Base-by-base conservation (phyloP, 2,888 invertebrate genomes). In the Pediacus dermestoides region DNA sequence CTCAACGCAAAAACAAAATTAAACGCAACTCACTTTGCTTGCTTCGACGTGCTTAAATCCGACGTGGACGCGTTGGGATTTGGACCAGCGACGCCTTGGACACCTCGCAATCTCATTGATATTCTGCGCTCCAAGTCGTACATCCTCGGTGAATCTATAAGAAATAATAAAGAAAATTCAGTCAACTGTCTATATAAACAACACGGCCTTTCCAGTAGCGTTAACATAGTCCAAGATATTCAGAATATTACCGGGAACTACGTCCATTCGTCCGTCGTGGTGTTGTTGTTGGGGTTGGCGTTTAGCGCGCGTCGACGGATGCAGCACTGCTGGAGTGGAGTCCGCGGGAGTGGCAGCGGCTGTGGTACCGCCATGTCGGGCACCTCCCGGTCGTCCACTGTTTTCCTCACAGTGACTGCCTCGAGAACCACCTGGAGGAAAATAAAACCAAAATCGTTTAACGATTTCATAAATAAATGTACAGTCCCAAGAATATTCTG, bases 341-440 rank as follows among this genome's bases (percentile, higher is more conserved):
- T 64, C 66, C 10, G 63, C 61, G 1, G 65, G 61, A 15, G 64
- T 62, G 15, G 62, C 63, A 4, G 61, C 58, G 3, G 58, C 65
- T 34, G 66, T 66, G 32, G 63, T 61, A 23, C 57, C 64, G 42
- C 63, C 68, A 30, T 61, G 58, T 34, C 53, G 56, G 42, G 22
- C 44, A 42, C 42, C 22, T 34, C 57, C 53, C 25, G 56, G 49
- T 40, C 65, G 60, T 25, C 63, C 69, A 9, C 65, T 60, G 46
- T 67, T 66, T 37, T 71, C 73, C 45, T 72, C 72, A 30, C 67
- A 66, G 40, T 71, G 70, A 23, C 67, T 68, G 34, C 72, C 71
- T 53, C 72, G 63, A 28, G 72, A 67, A 39, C 71, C 72, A 44
- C 72, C 71, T 71, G 44, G 9, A 49, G 36, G 9, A 37, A 27